Base-by-base conservation (phyloP, 2,113 vertebrate genomes). In the Strix uralensis region DNA sequence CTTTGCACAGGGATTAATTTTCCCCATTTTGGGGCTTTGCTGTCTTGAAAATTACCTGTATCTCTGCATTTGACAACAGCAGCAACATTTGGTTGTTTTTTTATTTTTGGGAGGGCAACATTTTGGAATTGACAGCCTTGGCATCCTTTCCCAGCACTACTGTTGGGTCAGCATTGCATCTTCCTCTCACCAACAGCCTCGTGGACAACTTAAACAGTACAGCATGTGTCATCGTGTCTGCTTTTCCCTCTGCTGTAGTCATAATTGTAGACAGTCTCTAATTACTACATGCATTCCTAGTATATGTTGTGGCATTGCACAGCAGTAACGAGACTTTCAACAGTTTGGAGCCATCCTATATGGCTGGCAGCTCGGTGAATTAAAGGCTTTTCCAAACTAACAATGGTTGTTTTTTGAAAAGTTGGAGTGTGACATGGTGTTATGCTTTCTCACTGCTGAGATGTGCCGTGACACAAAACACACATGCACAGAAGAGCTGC, bases 391-490 rank as follows among this genome's bases (percentile, higher is more conserved):
- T 88, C 62, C 71, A 40, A 14, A 17, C 23, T 34, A 67, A 69
- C 15, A 2, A 78, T 20, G 69, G 57, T 59, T 78, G 83, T 34
- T 92, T 34, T 92, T 79, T 70, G 73, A 51, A 7, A 40, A 86
- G 44, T n/a, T 4, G 2, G 44, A 13, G 42, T 16, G 86, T 90
- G 88, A 88, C 72, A 27, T 0, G 32, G 62, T 40, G 72, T 57
- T 51, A 10, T 5, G 27, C 30, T 32, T 72, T 83, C 67, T 54
- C 38, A 1, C 25, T 20, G 73, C 78, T 10, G 75, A 49, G 89
- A 51, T 1, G 3, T 15, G 51, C 59, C 3, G 1, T 30, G 9
- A 4, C 46, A 12, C 42, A 0, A 27, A 1, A 11, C 44, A 3
- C 73, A 1, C 12, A 3, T 4, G 5, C 86, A 15, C 25, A 29